Conservation (phyloP, 2,888 invertebrate genomes). For the Mythimna loreyi region DNA sequence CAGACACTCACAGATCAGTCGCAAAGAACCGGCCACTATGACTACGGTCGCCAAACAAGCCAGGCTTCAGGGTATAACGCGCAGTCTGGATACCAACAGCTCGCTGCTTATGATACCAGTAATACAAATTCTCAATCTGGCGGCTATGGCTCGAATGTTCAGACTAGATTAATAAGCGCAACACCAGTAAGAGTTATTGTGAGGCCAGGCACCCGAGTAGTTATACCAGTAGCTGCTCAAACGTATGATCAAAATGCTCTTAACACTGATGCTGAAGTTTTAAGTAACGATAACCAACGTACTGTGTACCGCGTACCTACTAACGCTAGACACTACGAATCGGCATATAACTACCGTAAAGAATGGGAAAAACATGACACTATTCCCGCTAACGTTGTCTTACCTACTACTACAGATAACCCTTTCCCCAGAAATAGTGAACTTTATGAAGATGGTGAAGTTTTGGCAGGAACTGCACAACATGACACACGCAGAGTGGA, state of each 20-base stretch:
- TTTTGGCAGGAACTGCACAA: constrained; percentile 59
- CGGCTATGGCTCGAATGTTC: constrained; percentile 67
- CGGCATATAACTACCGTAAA: constrained; percentile 84
- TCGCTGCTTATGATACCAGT: constrained; percentile 63
- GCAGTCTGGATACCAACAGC: constrained; percentile 72
- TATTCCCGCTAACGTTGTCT: constrained; percentile 68
- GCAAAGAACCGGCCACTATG: constrained; percentile 67
- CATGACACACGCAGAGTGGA: constrained; percentile 64
- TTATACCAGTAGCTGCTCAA: constrained; percentile 79
- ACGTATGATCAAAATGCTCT: constrained; percentile 74
- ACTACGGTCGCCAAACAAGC: constrained; percentile 67
- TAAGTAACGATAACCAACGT: constrained; percentile 66
- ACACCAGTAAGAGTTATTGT: constrained; percentile 79
- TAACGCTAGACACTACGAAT: constrained; percentile 81
- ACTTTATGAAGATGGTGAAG: constrained; percentile 76
- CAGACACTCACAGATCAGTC: constrained; percentile 67
- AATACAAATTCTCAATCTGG: constrained; percentile 67
- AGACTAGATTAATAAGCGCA: constrained; percentile 70
- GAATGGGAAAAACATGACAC: constrained; percentile 86
- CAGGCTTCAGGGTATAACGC: constrained; percentile 70
- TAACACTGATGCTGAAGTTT: constrained; percentile 77
- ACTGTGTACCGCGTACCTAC: constrained; percentile 66
- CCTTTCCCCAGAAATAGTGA: constrained; percentile 78
- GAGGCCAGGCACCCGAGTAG: constrained; percentile 79
- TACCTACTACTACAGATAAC: constrained; percentile 71